Base-by-base conservation (phyloP, 2,113 vertebrate genomes). In the Philantomba maxwellii region DNA sequence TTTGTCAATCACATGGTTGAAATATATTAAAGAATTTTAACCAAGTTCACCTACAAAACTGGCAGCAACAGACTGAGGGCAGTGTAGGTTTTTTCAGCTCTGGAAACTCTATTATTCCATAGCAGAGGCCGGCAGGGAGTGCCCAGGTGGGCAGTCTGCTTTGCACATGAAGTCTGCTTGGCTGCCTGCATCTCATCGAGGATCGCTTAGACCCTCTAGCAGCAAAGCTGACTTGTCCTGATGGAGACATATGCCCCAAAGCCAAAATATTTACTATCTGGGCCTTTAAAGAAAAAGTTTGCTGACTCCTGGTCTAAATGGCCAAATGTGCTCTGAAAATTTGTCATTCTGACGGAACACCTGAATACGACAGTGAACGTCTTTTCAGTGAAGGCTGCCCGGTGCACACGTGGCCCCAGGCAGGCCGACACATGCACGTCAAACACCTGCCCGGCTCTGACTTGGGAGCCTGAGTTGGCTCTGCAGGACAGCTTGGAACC, bases 21-120 rank as follows among this genome's bases (percentile, higher is more conserved):
- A 91, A 88, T n/a, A 70, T 25, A 55, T 17, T 17, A 25, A 51
- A 91, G 47, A 62, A 89, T 33, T 80, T 51, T 58, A 70, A 87
- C 39, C 30, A 93, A 62, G 57, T 26, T 89, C 62, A 85, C 57
- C 47, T 91, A 16, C 19, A 60, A 47, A 82, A 83, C 33, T 15
- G 62, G 57, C 73, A 81, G 70, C n/a, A 55, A 93, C 47, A 14
- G 51, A n/a, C 0, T 70, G 3, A 51, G 51, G 19, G 47, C 60
- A 64, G 17, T 6, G 10, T 2, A 64, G 39, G 14, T 39, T 64
- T 58, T 86, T 55, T 33, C 15, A 21, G 58, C n/a, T 80, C 78
- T 73, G 30, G n/a, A 94, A 94, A 57, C 10, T 60, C 78, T 89
- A 1, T 51, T 6, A 64, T 14, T 25, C 30, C 66, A 75, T 51